Conservation (phyloP, 2,113 vertebrate genomes). For the Gadus chalcogrammus region DNA sequence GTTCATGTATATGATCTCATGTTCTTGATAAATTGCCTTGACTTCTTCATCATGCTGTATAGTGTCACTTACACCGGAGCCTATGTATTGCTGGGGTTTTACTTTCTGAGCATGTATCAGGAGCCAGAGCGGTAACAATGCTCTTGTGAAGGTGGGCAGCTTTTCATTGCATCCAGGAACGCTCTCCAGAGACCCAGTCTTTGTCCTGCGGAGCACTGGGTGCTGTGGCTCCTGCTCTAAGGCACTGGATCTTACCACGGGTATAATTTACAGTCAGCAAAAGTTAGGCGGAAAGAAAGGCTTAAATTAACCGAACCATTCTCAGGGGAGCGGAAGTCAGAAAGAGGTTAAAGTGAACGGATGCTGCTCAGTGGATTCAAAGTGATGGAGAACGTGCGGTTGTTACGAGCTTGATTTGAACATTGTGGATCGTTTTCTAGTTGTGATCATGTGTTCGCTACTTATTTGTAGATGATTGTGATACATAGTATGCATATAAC, state of each 20-base stretch:
- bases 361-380: conserved; percentile 1
- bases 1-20: conserved; percentile 4
- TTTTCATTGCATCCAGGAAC: conserved; percentile 56
- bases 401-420: no score
- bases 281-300: conserved; percentile 42
- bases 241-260: conserved; percentile 68
- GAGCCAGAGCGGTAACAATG: conserved; percentile 67
- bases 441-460: conserved; percentile 5
- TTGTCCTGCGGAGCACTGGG: conserved; percentile 65
- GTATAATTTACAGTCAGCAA: conserved; percentile 68
- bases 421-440: background rate
- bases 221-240: conserved; percentile 64
- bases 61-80: conserved; percentile 55
- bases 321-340: conserved; percentile 28
- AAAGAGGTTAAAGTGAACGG: conserved; percentile 29
- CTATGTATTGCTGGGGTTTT: conserved; percentile 29
- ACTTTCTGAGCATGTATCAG: conserved; percentile 46
- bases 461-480: background rate
- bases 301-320: conserved; percentile 17
- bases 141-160: conserved; percentile 62
- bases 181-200: conserved; percentile 66
- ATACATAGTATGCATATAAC: background rate
- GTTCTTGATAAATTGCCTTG: no score
- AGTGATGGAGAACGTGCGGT: background rate
- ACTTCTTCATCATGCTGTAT: conserved; percentile 31